Evolutionary conservation across 2,888 invertebrate species (phyloP).

Genomic region (Cephus pygmeus): DNA sequence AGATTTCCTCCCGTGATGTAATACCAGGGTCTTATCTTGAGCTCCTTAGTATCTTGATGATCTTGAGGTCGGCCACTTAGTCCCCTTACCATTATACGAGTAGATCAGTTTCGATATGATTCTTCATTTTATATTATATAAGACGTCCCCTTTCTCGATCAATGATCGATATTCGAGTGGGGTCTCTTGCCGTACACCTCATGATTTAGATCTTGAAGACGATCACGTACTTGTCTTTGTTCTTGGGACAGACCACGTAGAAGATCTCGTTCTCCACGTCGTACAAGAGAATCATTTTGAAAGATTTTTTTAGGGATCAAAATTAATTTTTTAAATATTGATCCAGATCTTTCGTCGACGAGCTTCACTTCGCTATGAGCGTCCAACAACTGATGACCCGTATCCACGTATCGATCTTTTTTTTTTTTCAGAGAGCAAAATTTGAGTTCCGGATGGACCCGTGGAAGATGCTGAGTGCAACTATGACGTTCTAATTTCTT

Average conservation of each 20-base stretch:
- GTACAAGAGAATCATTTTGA: slow-evolving; percentile 14
- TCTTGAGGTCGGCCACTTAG: neutral
- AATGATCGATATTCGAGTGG: neutral
- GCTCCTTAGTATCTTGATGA: neutral
- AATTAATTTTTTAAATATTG: too few species aligned
- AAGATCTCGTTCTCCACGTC: slow-evolving; percentile 19
- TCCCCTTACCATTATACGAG: neutral
- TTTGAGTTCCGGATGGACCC: too few species aligned
- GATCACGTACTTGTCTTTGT: slow-evolving; percentile 19
- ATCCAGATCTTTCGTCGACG: too few species aligned
- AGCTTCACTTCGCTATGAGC: too few species aligned
- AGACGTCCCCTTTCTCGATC: neutral
- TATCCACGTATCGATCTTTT: neutral
- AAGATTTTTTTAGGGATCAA: neutral
- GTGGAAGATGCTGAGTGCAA: neutral
- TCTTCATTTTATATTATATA: neutral
- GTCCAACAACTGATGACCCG: neutral
- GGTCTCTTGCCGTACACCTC: neutral
- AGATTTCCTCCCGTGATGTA: neutral
- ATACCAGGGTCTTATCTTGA: neutral
- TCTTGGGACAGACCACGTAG: slow-evolving; percentile 15
- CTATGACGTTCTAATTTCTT: neutral
- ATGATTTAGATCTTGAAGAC: slow-evolving; percentile 15
- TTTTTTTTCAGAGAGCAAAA: too few species aligned
- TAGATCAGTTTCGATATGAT: neutral